phyloP scores from a whole-genome alignment of 2,113 vertebrate genomes.

The Peromyscus polionotus region DNA sequence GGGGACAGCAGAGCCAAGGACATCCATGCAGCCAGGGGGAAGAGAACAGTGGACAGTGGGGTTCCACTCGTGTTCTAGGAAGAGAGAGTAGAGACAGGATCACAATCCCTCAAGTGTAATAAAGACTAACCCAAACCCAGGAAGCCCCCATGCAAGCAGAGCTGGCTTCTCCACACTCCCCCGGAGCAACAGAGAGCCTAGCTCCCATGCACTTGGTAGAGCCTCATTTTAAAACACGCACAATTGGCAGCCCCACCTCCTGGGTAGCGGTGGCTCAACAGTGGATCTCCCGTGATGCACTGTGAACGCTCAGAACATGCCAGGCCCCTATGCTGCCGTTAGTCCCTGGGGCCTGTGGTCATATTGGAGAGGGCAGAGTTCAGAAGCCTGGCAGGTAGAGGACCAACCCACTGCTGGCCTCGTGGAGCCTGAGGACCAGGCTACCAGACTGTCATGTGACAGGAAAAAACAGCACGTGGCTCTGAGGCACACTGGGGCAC shows the following conservation, averaged over 20 bases:
- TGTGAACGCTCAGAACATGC: not conserved
- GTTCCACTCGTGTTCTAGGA: not conserved
- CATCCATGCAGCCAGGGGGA: not conserved
- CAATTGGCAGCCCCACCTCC: slow-evolving; percentile 39
- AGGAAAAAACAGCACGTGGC: not conserved
- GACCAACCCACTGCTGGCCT: not conserved
- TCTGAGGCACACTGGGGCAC: not conserved
- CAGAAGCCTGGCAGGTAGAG: not conserved
- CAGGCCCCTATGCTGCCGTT: not conserved
- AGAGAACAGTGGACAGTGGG: not conserved
- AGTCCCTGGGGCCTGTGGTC: no score
- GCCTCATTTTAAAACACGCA: slow-evolving; percentile 70
- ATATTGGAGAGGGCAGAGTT: no score
- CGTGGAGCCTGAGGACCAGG: not conserved
- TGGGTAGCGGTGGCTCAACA: not conserved
- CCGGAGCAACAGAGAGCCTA: slow-evolving; percentile 51
- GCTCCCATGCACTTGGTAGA: not conserved
- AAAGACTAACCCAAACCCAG: not conserved
- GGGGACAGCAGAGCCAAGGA: not conserved
- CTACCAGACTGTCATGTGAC: not conserved
- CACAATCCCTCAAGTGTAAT: not conserved
- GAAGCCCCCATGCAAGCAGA: not conserved
- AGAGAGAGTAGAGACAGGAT: not conserved
- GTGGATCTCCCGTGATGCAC: slow-evolving; percentile 44
- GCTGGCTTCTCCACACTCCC: not conserved